phyloP scores from a whole-genome alignment of 2,113 vertebrate species.

The Marmota monax region DNA sequence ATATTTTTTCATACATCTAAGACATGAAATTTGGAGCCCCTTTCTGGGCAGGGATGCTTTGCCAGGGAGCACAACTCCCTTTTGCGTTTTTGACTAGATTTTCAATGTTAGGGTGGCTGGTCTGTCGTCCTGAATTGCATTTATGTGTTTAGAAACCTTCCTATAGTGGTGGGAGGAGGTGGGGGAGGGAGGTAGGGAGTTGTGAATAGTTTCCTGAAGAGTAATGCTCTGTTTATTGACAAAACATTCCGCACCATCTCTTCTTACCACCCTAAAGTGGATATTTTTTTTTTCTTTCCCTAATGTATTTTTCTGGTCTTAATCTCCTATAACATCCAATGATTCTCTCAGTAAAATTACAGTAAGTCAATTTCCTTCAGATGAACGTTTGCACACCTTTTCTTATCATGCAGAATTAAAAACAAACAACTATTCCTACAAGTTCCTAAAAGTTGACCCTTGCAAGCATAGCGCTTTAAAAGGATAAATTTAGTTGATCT shows the following conservation, averaged over 20 bases:
- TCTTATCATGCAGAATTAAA: not conserved
- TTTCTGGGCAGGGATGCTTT: not conserved
- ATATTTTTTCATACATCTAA: not conserved
- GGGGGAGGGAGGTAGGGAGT: not conserved
- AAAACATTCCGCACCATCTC: not conserved
- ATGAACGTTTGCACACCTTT: not conserved
- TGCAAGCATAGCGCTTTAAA: not conserved
- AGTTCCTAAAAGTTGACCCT: not conserved
- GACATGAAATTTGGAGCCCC: not conserved
- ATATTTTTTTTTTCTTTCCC: not conserved
- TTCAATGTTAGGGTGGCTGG: slow-evolving; percentile 13
- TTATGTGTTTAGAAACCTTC: slow-evolving; percentile 27
- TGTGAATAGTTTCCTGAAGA: not conserved
- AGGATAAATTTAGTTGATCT: not conserved
- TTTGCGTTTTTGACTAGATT: slow-evolving; percentile 43
- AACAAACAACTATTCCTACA: not conserved
- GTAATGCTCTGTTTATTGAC: not conserved
- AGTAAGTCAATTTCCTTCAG: not conserved
- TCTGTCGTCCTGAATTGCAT: not conserved
- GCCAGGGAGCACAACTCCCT: not conserved
- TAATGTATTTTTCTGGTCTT: slow-evolving; percentile 49
- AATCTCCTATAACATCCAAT: not conserved
- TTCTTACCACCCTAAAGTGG: not conserved
- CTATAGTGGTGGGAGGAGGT: not conserved
- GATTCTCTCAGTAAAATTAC: slow-evolving; percentile 32